A percentile compares a stretch with the other conserved stretches of the same genome.
Evolutionary conservation across 2,888 invertebrate species (phyloP).

Genomic region (Melikaiella ostensackeni): DNA sequence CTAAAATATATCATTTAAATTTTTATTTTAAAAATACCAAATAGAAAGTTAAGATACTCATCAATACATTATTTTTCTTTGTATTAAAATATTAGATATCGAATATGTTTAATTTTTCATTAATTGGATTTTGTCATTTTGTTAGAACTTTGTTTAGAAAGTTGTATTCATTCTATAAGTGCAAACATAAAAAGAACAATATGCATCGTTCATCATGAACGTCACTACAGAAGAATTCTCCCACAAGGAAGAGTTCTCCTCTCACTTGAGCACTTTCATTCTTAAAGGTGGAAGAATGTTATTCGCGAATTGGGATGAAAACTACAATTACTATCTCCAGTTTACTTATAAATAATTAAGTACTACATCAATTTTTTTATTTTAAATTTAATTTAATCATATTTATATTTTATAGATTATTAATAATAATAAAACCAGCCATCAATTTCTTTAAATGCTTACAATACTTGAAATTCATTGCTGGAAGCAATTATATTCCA

Average conservation of each 20-base stretch:
- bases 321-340: neutral
- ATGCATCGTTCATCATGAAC: slow-evolving; percentile 27
- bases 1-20: no score
- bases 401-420: neutral
- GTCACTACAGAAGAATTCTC: slow-evolving; percentile 17
- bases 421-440: neutral
- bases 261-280: slow-evolving; percentile 32
- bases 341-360: neutral
- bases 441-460: neutral
- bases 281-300: slow-evolving; percentile 21
- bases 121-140: neutral
- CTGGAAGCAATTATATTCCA: neutral
- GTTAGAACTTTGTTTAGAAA: slow-evolving; percentile 4
- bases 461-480: neutral
- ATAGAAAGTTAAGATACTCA: no score
- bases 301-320: neutral
- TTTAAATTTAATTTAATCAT: neutral
- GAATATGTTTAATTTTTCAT: no score
- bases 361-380: neutral
- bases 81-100: no score
- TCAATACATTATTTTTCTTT: no score
- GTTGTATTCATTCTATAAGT: slow-evolving; percentile 9
- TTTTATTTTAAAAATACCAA: no score
- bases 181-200: slow-evolving; percentile 26
- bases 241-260: slow-evolving; percentile 33